These are phyloP conservation scores for Oryzias celebensis DNA, from an alignment of 2,113 vertebrate species.

Conservation along the genomic window DNA sequence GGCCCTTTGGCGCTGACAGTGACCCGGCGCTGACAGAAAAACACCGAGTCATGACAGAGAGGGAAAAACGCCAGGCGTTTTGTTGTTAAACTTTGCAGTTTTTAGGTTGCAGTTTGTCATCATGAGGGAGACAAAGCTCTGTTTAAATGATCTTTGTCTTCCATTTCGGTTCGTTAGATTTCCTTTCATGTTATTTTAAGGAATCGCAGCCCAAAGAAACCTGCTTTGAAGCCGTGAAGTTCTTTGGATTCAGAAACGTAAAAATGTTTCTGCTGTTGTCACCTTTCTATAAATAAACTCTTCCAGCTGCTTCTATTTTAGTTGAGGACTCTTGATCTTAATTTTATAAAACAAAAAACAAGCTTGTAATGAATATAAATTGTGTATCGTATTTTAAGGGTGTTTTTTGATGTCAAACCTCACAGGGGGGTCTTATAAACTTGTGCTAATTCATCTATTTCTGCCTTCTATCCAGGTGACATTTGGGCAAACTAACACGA, in stretches of 20 bases:
- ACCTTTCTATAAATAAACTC: slow-evolving; percentile 26
- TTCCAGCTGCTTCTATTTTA: neutral
- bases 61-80: slow-evolving; percentile 39
- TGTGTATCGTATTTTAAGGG: too few species aligned
- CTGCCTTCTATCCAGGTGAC: too few species aligned
- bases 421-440: too few species aligned
- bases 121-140: slow-evolving; percentile 10
- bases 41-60: slow-evolving; percentile 56
- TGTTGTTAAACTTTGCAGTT: slow-evolving; percentile 48
- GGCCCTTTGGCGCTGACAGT: slow-evolving; percentile 48
- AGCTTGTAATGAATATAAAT: too few species aligned
- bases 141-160: slow-evolving; percentile 15
- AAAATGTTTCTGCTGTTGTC: slow-evolving; percentile 12
- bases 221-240: neutral
- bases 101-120: slow-evolving; percentile 45
- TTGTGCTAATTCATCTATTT: too few species aligned
- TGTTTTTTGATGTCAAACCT: too few species aligned
- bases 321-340: neutral
- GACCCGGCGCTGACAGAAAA: slow-evolving; percentile 57
- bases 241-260: slow-evolving; percentile 13
- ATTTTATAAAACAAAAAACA: too few species aligned
- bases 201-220: slow-evolving; percentile 13
- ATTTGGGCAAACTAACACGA: too few species aligned
- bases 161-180: slow-evolving; percentile 5
- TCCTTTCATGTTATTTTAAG: slow-evolving; percentile 59